phyloP scores from a whole-genome alignment of 2,113 vertebrate genomes.

The Desmodus rotundus region DNA sequence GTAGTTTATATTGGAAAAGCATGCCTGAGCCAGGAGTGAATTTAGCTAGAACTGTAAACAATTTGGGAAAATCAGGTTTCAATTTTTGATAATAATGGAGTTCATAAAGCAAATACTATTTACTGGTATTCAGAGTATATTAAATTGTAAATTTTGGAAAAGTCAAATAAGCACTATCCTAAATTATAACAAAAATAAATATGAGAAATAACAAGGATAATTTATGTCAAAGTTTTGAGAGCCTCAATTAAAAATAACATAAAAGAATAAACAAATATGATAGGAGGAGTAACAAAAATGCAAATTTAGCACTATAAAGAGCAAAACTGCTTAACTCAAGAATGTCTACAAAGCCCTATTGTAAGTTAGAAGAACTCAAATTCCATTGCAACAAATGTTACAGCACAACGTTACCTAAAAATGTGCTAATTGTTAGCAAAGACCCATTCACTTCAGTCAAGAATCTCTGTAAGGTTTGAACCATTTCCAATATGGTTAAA shows the following conservation, averaged over 20 bases:
- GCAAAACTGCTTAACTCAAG: not conserved
- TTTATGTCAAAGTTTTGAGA: not conserved
- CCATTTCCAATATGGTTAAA: not conserved
- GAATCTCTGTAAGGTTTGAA: not conserved
- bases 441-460: not conserved
- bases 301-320: not conserved
- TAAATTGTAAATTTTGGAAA: not conserved
- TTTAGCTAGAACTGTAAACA: not conserved
- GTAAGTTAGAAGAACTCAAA: not conserved
- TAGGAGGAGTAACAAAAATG: not conserved
- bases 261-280: not conserved
- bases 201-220: not conserved
- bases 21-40: not conserved
- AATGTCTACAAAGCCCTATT: not conserved
- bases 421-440: not conserved
- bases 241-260: not conserved
- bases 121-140: not conserved
- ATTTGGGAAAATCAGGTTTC: not conserved
- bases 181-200: not conserved
- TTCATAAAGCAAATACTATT: not conserved
- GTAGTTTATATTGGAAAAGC: not conserved
- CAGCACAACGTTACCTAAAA: not conserved
- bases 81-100: not conserved
- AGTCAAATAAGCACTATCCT: not conserved
- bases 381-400: not conserved